Conservation (phyloP, 2,113 vertebrate species). For the Dasypus novemcinctus region DNA sequence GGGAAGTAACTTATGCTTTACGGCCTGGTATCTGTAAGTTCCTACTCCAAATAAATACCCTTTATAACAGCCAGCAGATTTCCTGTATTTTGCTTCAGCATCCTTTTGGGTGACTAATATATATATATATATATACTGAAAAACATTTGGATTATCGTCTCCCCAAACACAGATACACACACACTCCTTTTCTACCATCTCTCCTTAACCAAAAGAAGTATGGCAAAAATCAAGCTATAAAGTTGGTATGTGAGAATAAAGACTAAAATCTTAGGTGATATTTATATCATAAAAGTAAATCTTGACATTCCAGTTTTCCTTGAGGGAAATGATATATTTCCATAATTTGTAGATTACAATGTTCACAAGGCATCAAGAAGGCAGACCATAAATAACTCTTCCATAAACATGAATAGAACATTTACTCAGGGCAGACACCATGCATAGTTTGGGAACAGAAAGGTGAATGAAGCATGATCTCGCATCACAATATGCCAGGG, state of each 20-base stretch:
- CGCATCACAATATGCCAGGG: background rate
- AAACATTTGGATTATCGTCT: background rate
- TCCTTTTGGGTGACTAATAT: no score
- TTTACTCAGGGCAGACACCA: background rate
- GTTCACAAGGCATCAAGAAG: slow-evolving; percentile 16
- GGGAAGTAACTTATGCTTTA: no score
- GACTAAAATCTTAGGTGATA: background rate
- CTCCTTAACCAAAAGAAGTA: background rate
- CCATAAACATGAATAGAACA: background rate
- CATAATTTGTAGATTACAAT: background rate
- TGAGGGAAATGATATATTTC: background rate
- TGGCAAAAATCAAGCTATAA: background rate
- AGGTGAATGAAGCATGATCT: background rate
- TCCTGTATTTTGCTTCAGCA: no score
- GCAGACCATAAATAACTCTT: background rate
- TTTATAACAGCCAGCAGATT: no score
- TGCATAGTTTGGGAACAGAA: background rate
- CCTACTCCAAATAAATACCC: no score
- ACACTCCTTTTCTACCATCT: background rate
- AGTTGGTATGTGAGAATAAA: background rate
- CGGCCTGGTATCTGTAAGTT: no score
- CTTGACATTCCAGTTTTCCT: background rate
- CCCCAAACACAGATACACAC: background rate
- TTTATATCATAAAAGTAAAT: background rate
- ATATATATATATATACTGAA: no score